Evolutionary conservation across 2,888 invertebrate genomes (phyloP), one percentile per base, ranked within the genome.

Genomic region (Acholoe squamosa): DNA sequence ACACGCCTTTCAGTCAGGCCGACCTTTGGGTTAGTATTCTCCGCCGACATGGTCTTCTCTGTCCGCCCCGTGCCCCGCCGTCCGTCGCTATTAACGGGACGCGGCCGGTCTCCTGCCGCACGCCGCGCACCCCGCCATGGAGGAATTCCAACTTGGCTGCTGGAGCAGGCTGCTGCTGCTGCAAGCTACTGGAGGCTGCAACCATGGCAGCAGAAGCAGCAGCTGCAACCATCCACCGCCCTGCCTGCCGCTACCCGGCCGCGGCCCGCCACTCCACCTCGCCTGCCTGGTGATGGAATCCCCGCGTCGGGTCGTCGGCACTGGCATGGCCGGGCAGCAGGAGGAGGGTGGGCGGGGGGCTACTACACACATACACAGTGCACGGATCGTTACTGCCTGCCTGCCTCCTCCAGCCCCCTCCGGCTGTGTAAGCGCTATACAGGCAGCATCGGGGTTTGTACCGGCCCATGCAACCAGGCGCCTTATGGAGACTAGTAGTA

Each of bases 1-100:
- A 86, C 86, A 86, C 86, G 52, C 86, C 86, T 19, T 86, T 86
- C 86, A 86, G 86, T 56, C 86, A 86, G 86, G 86, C 86, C 52
- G 86, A 86, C 52, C 86, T 86, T 54, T 86, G 86, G 86, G 86
- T 86, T 56, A 86, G 86, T 86, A 86, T 86, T 86, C 51, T 3
- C 52, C 19, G 43, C 43, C 43, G 43, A 43, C 43, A 43, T 43
- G 43, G 5, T 43, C 43, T 43, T 43, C 5, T 43, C 43, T 43
- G 43, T 10, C 43, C 5, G 43, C 28, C 54, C 54, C 16, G 28
- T 54, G 54, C 86, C 34, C 31, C 86, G 12, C 10, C 52, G 54
- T 28, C 43, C 84, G 43, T 25, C 86, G n/a, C n/a, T 54, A n/a
- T 10, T 43, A 43, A 5, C 52, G 16, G 86, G 86, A 86, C 86